phyloP scores from a whole-genome alignment of 2,888 invertebrate species.

The Prosapia bicincta region DNA sequence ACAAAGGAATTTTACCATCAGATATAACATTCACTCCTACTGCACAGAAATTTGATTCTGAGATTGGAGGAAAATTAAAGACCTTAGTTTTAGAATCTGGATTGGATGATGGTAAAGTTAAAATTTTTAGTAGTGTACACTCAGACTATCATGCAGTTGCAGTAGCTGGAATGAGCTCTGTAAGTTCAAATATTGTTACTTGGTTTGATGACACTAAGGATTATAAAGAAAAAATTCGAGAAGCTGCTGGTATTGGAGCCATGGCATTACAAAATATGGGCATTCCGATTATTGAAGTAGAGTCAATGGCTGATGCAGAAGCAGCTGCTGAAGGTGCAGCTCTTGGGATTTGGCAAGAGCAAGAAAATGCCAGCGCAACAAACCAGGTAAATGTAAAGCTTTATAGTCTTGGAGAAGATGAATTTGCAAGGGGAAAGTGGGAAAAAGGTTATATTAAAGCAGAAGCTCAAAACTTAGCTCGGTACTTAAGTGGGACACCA shows the following conservation, averaged over 20 bases:
- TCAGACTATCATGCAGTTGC: constrained; percentile 15
- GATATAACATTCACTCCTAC: constrained; percentile 13
- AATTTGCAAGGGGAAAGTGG: constrained; percentile 49
- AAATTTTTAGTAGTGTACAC: constrained; percentile 12
- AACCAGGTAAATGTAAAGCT: constrained; percentile 11
- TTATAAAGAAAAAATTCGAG: constrained; percentile 10
- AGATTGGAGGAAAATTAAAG: constrained; percentile 6
- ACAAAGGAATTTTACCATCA: constrained; percentile 7
- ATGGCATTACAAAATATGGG: constrained; percentile 50
- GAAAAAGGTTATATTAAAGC: constrained; percentile 66
- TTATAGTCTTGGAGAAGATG: constrained; percentile 13
- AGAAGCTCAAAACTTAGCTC: constrained; percentile 74
- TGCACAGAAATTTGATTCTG: constrained; percentile 9
- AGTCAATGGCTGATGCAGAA: constrained; percentile 58
- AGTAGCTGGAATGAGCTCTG: constrained; percentile 13
- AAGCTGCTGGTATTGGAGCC: constrained; percentile 48
- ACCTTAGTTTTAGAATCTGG: neutral
- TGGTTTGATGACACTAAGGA: constrained; percentile 3
- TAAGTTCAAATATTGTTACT: neutral
- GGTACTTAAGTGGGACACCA: constrained; percentile 74
- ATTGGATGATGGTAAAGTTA: constrained; percentile 8
- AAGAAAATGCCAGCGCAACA: constrained; percentile 53
- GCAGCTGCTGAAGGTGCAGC: constrained; percentile 62
- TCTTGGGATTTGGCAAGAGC: constrained; percentile 56
- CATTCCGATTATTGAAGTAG: constrained; percentile 54